These are phyloP conservation scores for Tetrapedia diversipes DNA, from an alignment of 2,888 invertebrate genomes.

Conservation along the genomic window DNA sequence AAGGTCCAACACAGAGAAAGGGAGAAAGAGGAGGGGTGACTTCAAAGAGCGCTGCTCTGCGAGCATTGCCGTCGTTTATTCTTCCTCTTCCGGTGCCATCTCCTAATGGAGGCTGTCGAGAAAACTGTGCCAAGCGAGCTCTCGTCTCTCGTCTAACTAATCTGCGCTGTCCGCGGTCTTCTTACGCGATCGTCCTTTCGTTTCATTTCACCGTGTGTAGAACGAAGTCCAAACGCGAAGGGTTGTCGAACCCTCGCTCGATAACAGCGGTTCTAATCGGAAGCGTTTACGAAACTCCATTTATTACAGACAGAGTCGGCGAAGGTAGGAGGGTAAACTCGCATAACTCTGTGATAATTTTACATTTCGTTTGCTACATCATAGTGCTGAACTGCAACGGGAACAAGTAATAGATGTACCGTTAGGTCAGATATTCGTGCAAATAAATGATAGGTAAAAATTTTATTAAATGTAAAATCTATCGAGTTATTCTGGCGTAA, in stretches of 20 bases:
- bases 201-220: neutral
- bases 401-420: too few relatives aligned
- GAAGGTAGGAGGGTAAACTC: too few relatives aligned
- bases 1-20: neutral
- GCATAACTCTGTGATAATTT: too few relatives aligned
- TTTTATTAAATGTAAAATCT: too few relatives aligned
- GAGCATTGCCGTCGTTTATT: constrained; percentile 9
- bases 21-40: neutral
- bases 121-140: constrained; percentile 3
- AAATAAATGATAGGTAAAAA: too few relatives aligned
- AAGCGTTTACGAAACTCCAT: neutral
- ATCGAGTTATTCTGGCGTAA: too few relatives aligned
- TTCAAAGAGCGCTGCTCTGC: constrained; percentile 1
- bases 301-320: too few relatives aligned
- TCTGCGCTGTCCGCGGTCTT: neutral
- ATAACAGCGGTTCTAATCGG: neutral
- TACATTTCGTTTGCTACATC: too few relatives aligned
- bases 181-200: neutral
- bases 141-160: neutral
- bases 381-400: too few relatives aligned
- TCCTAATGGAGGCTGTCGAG: neutral
- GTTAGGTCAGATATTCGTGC: too few relatives aligned
- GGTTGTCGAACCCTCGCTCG: constrained; percentile 19
- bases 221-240: neutral
- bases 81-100: constrained; percentile 13